A percentile compares a stretch with the other conserved stretches of the same genome.
Conservation (phyloP, 2,888 invertebrate genomes). For the Poecilobothrus nobilitatus region DNA sequence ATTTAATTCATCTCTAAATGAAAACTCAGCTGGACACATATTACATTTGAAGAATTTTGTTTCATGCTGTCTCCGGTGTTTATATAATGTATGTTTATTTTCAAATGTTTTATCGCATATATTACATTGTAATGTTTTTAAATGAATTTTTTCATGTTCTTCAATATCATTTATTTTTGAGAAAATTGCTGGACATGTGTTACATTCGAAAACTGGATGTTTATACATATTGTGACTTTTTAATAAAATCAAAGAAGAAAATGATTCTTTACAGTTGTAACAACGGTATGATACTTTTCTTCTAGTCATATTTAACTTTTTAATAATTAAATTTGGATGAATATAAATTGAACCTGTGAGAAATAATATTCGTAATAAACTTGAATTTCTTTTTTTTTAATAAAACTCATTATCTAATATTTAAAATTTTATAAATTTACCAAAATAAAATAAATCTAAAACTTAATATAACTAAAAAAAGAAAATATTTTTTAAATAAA, state of each 20-base stretch:
- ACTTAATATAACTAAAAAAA: no score
- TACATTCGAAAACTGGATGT: not conserved
- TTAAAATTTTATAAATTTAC: no score
- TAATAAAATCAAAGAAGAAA: not conserved
- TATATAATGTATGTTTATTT: not conserved
- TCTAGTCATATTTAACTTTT: not conserved
- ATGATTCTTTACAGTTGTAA: not conserved
- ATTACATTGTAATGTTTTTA: conserved; percentile 3
- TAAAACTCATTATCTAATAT: no score
- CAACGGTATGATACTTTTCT: not conserved
- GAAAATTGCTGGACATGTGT: not conserved
- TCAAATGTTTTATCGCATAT: not conserved
- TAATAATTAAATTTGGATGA: not conserved
- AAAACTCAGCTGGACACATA: conserved; percentile 1
- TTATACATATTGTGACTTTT: not conserved
- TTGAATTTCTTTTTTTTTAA: not conserved
- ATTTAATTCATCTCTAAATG: not conserved
- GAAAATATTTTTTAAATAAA: no score
- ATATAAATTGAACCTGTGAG: not conserved
- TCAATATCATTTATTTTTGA: not conserved
- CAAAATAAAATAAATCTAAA: no score
- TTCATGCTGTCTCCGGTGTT: not conserved
- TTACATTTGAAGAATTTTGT: conserved; percentile 1
- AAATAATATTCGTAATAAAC: not conserved
- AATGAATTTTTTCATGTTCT: conserved; percentile 1